Evolutionary conservation across 2,888 invertebrate genomes (phyloP).

Genomic region (Ennomos fuscantarius): DNA sequence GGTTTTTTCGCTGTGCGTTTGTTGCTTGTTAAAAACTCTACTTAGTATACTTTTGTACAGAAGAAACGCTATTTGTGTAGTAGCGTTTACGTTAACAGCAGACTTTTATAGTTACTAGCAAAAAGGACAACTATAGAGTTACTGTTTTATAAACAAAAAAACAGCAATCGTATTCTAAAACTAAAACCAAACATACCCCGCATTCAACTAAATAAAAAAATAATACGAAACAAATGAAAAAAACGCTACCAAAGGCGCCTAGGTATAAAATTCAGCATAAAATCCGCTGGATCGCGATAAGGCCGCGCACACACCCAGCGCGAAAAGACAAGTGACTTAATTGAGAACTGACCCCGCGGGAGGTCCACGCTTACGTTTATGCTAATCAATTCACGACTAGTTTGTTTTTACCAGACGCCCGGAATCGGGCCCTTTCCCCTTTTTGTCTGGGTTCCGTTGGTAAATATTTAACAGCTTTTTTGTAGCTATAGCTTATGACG

Average conservation of each 20-base stretch:
- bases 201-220: conserved; percentile 18
- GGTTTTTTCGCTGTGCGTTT: no score
- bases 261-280: conserved; percentile 66
- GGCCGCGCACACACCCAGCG: conserved; percentile 69
- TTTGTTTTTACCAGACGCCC: conserved; percentile 78
- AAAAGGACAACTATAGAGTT: no score
- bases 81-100: no score
- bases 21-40: no score
- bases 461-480: conserved; percentile 38
- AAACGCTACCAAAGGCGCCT: conserved; percentile 44
- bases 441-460: conserved; percentile 62
- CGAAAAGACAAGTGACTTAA: conserved; percentile 83
- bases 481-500: conserved; percentile 16
- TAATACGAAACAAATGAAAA: conserved; percentile 34
- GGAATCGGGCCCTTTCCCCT: conserved; percentile 60
- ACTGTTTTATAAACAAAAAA: no score
- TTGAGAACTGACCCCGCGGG: conserved; percentile 76
- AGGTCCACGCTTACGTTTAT: conserved; percentile 79
- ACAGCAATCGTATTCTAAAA: background rate
- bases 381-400: conserved; percentile 81
- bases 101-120: no score
- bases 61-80: no score
- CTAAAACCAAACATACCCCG: conserved; percentile 4
- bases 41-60: no score
- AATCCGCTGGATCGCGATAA: conserved; percentile 73